These are phyloP conservation scores for Piscicola geometra DNA, from an alignment of 2,888 invertebrate species.

Conservation along the genomic window DNA sequence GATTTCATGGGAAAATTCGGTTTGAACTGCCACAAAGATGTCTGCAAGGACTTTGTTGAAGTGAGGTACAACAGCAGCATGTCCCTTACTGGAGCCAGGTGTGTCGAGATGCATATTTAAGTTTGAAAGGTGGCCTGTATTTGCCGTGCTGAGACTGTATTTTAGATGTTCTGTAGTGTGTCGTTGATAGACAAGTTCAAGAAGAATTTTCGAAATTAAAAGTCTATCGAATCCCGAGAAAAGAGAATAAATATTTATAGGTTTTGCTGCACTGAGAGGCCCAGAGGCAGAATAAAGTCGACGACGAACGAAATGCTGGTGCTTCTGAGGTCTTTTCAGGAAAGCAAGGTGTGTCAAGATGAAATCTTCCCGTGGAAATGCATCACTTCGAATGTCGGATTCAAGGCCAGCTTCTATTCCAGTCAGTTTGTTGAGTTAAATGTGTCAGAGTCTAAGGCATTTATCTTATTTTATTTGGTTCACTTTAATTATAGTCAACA, in stretches of 20 bases:
- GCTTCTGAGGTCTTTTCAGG: slow-evolving; percentile 44
- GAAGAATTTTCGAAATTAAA: too few species aligned
- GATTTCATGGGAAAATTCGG: slow-evolving; percentile 45
- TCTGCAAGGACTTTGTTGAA: slow-evolving; percentile 49
- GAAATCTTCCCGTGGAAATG: slow-evolving; percentile 43
- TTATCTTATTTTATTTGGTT: too few species aligned
- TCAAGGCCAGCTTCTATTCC: slow-evolving; percentile 42
- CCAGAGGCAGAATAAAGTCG: slow-evolving; percentile 41
- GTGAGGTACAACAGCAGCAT: slow-evolving; percentile 48
- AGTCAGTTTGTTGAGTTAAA: too few species aligned
- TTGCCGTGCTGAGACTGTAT: not conserved
- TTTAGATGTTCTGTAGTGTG: not conserved
- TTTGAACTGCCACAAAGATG: slow-evolving; percentile 43
- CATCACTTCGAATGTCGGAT: slow-evolving; percentile 39
- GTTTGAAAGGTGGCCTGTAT: not conserved
- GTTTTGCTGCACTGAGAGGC: slow-evolving; percentile 45
- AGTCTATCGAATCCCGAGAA: too few species aligned
- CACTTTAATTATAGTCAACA: too few species aligned
- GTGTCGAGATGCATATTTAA: too few species aligned
- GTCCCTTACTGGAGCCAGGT: slow-evolving; percentile 49
- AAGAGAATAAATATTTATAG: too few species aligned
- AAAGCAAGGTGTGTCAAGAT: slow-evolving; percentile 43
- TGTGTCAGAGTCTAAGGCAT: too few species aligned
- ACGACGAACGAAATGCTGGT: slow-evolving; percentile 47
- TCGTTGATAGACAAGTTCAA: too few species aligned